Percentiles rank a stretch among this genome's conserved stretches.
phyloP scores from a whole-genome alignment of 2,113 vertebrate genomes.

The Proterorhinus semilunaris region DNA sequence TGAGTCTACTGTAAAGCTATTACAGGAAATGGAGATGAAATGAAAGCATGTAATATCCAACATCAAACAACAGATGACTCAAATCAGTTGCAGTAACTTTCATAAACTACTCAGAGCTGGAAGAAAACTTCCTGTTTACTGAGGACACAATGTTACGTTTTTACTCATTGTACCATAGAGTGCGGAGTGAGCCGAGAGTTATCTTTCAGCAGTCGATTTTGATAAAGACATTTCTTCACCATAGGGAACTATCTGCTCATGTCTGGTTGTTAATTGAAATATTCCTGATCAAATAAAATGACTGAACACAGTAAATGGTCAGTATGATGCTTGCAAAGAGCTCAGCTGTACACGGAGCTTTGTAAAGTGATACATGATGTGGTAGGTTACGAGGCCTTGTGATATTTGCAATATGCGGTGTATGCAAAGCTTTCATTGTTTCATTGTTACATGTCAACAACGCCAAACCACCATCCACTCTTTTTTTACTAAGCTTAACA shows the following conservation, averaged over 20 bases:
- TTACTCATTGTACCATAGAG: constrained; percentile 24
- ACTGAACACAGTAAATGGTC: no score
- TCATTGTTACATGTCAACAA: background rate
- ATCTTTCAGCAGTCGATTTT: no score
- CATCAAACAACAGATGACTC: background rate
- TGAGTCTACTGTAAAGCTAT: background rate
- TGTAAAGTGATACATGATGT: background rate
- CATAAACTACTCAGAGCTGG: background rate
- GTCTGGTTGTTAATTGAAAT: no score
- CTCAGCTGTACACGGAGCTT: background rate
- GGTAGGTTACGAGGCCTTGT: background rate
- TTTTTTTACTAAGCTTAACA: background rate
- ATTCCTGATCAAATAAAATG: no score
- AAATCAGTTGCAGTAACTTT: background rate
- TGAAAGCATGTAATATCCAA: background rate
- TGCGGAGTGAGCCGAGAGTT: no score
- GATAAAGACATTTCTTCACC: no score
- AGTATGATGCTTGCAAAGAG: background rate
- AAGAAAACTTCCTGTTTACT: constrained; percentile 17
- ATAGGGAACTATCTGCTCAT: no score
- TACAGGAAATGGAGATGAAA: background rate
- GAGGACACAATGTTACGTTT: constrained; percentile 25
- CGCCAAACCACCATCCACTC: background rate
- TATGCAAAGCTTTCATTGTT: background rate
- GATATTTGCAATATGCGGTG: background rate